Evolutionary conservation across 2,113 vertebrate genomes (phyloP).

Genomic region (Megatriorchis doriae): DNA sequence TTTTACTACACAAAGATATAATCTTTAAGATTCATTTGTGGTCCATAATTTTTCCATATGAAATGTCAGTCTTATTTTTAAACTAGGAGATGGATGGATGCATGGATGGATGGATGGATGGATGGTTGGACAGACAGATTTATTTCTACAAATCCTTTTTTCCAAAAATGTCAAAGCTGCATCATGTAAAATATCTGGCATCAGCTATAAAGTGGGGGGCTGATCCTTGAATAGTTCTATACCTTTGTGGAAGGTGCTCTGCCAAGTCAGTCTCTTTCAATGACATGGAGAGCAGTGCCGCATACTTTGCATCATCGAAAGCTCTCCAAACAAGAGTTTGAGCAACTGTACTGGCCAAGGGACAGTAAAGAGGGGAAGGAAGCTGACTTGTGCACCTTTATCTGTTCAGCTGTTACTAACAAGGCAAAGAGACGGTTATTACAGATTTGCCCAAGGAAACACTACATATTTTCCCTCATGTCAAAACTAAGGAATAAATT

Average conservation of each 20-base stretch:
- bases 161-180: background rate
- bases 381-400: background rate
- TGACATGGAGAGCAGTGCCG: background rate
- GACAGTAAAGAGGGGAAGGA: background rate
- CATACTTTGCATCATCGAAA: fast-evolving
- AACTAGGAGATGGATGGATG: background rate
- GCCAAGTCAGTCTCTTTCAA: background rate
- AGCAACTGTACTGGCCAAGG: background rate
- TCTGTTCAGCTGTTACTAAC: background rate
- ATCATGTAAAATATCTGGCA: background rate
- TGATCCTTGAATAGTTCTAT: background rate
- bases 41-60: background rate
- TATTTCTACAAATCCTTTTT: background rate
- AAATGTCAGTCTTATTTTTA: background rate
- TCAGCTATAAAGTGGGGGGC: background rate
- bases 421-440: background rate
- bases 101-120: background rate
- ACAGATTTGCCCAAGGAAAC: background rate
- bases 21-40: background rate
- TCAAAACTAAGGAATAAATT: background rate
- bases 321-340: background rate
- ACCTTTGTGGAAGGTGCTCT: background rate
- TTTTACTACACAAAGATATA: background rate
- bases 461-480: background rate
- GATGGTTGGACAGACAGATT: background rate